A percentile compares a stretch with the other conserved stretches of the same genome.
Evolutionary conservation across 2,888 invertebrate species (phyloP).

Genomic region (Sthenelais limicola): DNA sequence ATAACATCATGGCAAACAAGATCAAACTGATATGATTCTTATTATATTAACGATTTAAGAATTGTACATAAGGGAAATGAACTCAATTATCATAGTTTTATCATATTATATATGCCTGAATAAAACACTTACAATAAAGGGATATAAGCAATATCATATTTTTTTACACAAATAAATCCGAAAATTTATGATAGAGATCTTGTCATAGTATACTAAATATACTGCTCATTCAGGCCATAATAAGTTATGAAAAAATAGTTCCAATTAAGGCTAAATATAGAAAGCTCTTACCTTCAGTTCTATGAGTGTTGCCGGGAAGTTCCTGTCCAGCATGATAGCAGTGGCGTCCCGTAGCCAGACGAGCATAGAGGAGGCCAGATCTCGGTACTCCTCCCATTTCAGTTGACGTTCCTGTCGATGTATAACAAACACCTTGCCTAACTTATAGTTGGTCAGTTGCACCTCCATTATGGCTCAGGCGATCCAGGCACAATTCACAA

Average conservation of each 20-base stretch:
- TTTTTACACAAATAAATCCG: no score
- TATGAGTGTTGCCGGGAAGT: slow-evolving; percentile 92
- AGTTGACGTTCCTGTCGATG: slow-evolving; percentile 77
- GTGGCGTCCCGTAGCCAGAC: slow-evolving; percentile 94
- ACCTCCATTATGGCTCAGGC: slow-evolving; percentile 20
- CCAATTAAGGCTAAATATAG: no score
- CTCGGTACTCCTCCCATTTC: slow-evolving; percentile 91
- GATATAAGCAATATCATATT: no score
- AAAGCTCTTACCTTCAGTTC: slow-evolving; percentile 87
- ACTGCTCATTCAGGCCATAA: no score
- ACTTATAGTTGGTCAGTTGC: slow-evolving; percentile 31
- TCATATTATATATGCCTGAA: neutral
- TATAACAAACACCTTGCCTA: slow-evolving; percentile 26
- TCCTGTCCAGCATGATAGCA: slow-evolving; percentile 87
- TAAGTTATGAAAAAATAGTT: neutral
- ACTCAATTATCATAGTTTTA: neutral
- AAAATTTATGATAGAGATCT: no score
- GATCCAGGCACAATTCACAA: no score
- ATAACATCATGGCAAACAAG: no score
- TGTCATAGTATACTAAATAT: no score
- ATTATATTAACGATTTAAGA: no score
- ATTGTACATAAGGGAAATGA: no score
- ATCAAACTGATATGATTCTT: no score
- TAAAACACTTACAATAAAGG: no score
- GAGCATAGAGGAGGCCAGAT: slow-evolving; percentile 87